Evolutionary conservation across 2,113 vertebrate species (phyloP), one percentile per base, ranked within the genome.

Genomic region (Lamprologus sp.): DNA sequence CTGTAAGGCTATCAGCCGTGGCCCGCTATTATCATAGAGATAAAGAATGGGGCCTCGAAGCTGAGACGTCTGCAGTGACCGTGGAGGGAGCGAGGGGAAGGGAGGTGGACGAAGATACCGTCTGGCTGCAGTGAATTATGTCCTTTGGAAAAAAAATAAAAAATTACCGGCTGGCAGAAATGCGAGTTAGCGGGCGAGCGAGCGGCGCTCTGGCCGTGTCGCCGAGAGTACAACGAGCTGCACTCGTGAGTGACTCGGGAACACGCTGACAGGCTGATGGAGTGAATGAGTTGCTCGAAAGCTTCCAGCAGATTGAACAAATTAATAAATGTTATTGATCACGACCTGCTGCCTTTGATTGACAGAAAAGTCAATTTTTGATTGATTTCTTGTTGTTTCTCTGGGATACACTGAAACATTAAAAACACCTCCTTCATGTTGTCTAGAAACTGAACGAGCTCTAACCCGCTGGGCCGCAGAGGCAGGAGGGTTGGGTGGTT

Each of bases 11-110:
- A 81, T 87, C 84, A 54, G 88, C 80, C 47, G 21, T n/a, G 70
- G 83, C 79, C 54, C 4, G 58, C 84, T 84, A 85, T 89, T 90
- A 91, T 88, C 89, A 84, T 11, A 7, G 47, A 90, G 90, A 90
- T 92, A 86, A 93, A 88, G 81, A 75, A 81, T 23, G 81, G 81
- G 21, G 90, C 87, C 83, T 84, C 53, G 12, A 85, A 75, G 86
- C 82, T 7, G 82, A 70, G 84, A 68, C 56, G 14, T 88, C 82
- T 87, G 88, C 87, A 55, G 17, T 45, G 80, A 82, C 90, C 56
- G 53, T 42, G 79, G 60, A 53, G 33, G 40, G 3, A 5, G 77
- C 3, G 9, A 21, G 11, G 42, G 58, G 14, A 51, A 14, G 7
- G 5, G 54, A n/a, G 49, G 55, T 3, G 23, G 9, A 28, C 42